phyloP scores from a whole-genome alignment of 2,113 vertebrate species.

The Mesitornis unicolor region DNA sequence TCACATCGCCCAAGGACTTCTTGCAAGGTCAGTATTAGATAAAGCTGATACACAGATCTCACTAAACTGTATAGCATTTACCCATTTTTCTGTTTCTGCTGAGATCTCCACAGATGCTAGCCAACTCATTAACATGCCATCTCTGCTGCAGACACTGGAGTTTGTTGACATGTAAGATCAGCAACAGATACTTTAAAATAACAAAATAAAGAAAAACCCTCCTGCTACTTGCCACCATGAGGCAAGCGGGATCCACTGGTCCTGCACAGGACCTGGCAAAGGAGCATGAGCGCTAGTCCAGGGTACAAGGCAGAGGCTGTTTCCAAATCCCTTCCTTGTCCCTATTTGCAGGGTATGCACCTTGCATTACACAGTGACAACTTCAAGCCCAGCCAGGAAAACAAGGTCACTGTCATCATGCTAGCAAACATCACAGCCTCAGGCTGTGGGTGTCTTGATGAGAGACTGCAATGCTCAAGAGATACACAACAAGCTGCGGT shows the following conservation, averaged over 20 bases:
- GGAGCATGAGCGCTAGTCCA: rapidly evolving
- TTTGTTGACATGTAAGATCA: neutral
- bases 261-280: rapidly evolving
- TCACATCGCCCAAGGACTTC: neutral
- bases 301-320: neutral
- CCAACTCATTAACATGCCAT: neutral
- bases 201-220: neutral
- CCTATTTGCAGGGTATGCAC: neutral
- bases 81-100: neutral
- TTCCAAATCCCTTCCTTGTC: neutral
- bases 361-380: rapidly evolving
- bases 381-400: neutral
- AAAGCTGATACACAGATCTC: neutral
- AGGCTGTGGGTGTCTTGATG: neutral
- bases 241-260: neutral
- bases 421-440: neutral
- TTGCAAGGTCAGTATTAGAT: neutral
- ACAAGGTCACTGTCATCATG: neutral
- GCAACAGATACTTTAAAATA: neutral
- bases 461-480: neutral
- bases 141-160: neutral
- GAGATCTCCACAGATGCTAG: neutral
- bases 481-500: neutral
- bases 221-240: neutral
- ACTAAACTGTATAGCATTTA: neutral